Base-by-base conservation (phyloP, 2,113 vertebrate genomes). In the Burhinus bistriatus region DNA sequence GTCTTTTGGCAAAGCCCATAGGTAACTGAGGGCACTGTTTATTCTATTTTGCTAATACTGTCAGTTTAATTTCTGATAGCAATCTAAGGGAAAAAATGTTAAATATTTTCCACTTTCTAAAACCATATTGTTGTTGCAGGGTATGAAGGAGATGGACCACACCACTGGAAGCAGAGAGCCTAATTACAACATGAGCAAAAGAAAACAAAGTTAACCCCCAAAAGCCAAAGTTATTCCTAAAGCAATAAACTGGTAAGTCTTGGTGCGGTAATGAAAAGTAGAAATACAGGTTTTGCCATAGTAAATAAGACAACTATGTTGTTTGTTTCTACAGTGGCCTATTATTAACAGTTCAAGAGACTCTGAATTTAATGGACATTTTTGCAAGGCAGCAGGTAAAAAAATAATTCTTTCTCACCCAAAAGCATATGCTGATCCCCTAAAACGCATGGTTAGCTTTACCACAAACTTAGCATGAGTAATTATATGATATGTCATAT, bases 31-130 rank as follows among this genome's bases (percentile, higher is more conserved):
- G 91, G 73, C 87, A 87, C 83, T 87, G 30, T 93, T 91, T 91
- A 52, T 91, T 97, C 97, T 93, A 70, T 45, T 91, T 90, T 70
- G 62, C 54, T 85, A 85, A 94, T 78, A 83, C 18, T 51, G 54
- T 58, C 4, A 6, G 62, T 91, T 95, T 91, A 87, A 95, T 93
- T 95, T 87, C 66, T 85, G 91, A 95, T 93, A 91, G 89, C 58
- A 79, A 87, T 96, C 93, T 87, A 69, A 65, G 26, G 70, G 59
- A 68, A 94, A 92, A 95, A 95, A 96, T 83, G 81, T 90, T 69
- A 93, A 93, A 38, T 91, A 95, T 95, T 94, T 96, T 72, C 78
- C 81, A 57, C 81, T 94, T 95, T 91, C 70, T 70, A 82, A 95
- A 95, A 57, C 73, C 57, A 40, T 85, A 38, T 18, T 95, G 73